Conservation (phyloP, 2,113 vertebrate species). For the Phrynocephalus versicolor region DNA sequence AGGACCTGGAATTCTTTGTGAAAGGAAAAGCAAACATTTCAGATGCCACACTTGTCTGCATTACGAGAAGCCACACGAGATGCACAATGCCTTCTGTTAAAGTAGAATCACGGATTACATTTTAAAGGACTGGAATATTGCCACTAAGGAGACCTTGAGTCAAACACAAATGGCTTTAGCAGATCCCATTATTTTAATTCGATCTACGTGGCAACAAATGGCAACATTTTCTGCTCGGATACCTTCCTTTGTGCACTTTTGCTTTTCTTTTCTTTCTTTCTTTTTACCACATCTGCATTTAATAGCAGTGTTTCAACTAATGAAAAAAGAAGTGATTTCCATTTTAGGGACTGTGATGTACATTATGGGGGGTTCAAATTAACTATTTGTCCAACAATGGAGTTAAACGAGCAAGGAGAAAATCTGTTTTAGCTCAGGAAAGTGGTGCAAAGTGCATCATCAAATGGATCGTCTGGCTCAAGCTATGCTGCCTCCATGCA, state of each 20-base stretch:
- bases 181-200: constrained; percentile 36
- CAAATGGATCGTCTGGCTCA: constrained; percentile 39
- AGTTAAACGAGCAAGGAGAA: constrained; percentile 47
- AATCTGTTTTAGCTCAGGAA: constrained; percentile 52
- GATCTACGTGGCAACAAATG: constrained; percentile 47
- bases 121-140: constrained; percentile 45
- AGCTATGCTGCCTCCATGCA: constrained; percentile 1
- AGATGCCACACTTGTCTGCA: constrained; percentile 34
- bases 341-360: constrained; percentile 45
- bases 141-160: constrained; percentile 28
- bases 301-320: constrained; percentile 20
- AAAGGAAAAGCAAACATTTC: constrained; percentile 46
- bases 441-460: constrained; percentile 47
- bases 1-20: constrained; percentile 35
- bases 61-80: constrained; percentile 25
- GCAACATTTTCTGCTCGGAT: constrained; percentile 38
- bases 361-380: constrained; percentile 27
- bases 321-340: constrained; percentile 38
- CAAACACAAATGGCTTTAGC: constrained; percentile 50
- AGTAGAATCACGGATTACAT: constrained; percentile 38
- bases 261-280: not conserved
- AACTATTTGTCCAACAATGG: constrained; percentile 37
- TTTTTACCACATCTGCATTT: constrained; percentile 42
- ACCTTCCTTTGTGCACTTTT: not conserved
- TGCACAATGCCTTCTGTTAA: constrained; percentile 27